Evolutionary conservation across 2,113 vertebrate species (phyloP).

Genomic region (Perca fluviatilis): DNA sequence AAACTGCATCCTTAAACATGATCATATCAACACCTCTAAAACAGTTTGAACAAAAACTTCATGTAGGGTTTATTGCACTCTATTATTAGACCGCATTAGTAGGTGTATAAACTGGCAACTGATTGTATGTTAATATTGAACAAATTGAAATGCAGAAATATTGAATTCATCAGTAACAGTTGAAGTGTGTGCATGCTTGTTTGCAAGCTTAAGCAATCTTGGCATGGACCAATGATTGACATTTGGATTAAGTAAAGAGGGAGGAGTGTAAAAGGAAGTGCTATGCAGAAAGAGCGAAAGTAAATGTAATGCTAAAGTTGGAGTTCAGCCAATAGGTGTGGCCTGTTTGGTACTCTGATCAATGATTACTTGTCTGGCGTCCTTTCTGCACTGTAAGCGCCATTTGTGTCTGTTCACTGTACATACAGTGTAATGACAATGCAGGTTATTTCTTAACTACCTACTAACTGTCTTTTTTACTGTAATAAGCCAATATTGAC

Average conservation of each 20-base stretch:
- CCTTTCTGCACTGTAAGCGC: background rate
- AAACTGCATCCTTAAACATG: too few relatives aligned
- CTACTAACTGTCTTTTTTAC: background rate
- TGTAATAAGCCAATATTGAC: background rate
- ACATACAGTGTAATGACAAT: background rate
- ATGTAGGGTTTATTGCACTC: too few relatives aligned
- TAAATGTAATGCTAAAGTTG: background rate
- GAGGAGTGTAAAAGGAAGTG: background rate
- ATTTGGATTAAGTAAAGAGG: rapidly evolving
- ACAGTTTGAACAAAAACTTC: too few relatives aligned
- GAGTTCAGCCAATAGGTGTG: background rate
- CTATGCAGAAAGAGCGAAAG: background rate
- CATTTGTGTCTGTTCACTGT: background rate
- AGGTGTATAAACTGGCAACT: too few relatives aligned
- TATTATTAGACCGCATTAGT: too few relatives aligned
- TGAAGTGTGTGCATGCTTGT: background rate
- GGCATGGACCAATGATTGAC: background rate
- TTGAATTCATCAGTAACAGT: background rate
- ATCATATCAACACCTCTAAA: too few relatives aligned
- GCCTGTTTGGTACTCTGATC: background rate
- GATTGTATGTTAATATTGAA: background rate
- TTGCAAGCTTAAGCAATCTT: background rate
- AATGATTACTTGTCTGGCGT: background rate
- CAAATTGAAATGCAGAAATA: background rate
- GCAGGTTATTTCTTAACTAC: background rate